Evolutionary conservation across 1,140 invertebrate species (phyloP).

Genomic region (Cherax destructor): DNA sequence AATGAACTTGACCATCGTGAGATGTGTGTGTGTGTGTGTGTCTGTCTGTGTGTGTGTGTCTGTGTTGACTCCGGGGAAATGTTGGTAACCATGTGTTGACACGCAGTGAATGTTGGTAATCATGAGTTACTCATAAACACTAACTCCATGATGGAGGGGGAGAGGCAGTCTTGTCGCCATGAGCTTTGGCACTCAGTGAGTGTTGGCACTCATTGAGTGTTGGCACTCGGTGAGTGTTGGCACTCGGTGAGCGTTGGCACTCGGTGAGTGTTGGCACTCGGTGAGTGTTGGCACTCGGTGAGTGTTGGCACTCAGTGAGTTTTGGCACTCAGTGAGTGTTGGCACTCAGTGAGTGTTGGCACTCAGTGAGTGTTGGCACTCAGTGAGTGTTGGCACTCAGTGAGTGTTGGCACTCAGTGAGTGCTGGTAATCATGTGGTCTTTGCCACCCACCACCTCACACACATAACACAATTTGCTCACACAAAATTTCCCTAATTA

Average conservation of each 20-base stretch:
- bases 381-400: neutral
- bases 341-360: neutral
- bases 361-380: neutral
- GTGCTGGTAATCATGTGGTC: slow-evolving; percentile 18
- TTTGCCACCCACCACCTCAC: slow-evolving; percentile 13
- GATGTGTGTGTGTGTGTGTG: no score
- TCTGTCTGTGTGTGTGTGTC: no score
- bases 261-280: neutral
- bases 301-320: neutral
- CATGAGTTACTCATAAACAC: no score
- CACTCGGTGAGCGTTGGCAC: no score
- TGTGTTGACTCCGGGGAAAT: no score
- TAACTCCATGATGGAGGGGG: no score
- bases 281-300: neutral
- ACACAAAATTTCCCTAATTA: slow-evolving; percentile 43
- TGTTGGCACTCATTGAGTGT: neutral
- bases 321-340: no score
- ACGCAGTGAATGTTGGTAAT: no score
- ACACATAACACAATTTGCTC: slow-evolving; percentile 9
- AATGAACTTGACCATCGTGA: no score
- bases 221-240: neutral
- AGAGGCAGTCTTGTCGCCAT: no score
- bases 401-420: neutral
- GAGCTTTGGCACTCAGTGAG: neutral
- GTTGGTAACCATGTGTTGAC: no score